Evolutionary conservation across 1,140 invertebrate genomes (phyloP).

Genomic region (Charaxes varanes): DNA sequence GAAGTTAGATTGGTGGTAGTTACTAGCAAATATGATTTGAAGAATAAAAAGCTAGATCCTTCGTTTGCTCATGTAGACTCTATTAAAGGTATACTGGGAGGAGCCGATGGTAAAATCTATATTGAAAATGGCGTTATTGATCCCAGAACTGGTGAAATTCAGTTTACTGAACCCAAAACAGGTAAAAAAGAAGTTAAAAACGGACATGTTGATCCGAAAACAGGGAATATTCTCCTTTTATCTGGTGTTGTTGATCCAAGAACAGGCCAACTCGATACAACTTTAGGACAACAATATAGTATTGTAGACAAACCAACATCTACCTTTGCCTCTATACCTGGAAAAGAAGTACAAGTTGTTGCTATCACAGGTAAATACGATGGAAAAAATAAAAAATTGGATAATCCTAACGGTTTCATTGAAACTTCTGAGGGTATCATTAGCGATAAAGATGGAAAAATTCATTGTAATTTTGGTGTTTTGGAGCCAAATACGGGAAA

Average conservation of each 20-base stretch:
- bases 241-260: constrained; percentile 74
- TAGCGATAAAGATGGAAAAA: constrained; percentile 75
- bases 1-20: constrained; percentile 75
- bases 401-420: constrained; percentile 75
- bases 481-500: constrained; percentile 78
- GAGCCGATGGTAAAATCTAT: constrained; percentile 74
- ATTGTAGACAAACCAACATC: constrained; percentile 77
- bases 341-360: constrained; percentile 71
- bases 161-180: constrained; percentile 73
- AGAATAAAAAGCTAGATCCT: constrained; percentile 73
- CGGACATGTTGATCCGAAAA: constrained; percentile 74
- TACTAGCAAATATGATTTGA: constrained; percentile 75
- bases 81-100: constrained; percentile 74
- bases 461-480: constrained; percentile 77
- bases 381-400: constrained; percentile 71
- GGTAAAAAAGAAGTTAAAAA: constrained; percentile 73
- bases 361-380: constrained; percentile 75
- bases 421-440: constrained; percentile 68
- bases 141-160: constrained; percentile 72
- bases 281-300: constrained; percentile 73
- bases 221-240: constrained; percentile 74
- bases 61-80: constrained; percentile 75
- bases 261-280: constrained; percentile 71
- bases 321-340: constrained; percentile 74
- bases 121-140: constrained; percentile 77